Conservation (phyloP, 2,113 vertebrate genomes). For the Rhizomys pruinosus region DNA sequence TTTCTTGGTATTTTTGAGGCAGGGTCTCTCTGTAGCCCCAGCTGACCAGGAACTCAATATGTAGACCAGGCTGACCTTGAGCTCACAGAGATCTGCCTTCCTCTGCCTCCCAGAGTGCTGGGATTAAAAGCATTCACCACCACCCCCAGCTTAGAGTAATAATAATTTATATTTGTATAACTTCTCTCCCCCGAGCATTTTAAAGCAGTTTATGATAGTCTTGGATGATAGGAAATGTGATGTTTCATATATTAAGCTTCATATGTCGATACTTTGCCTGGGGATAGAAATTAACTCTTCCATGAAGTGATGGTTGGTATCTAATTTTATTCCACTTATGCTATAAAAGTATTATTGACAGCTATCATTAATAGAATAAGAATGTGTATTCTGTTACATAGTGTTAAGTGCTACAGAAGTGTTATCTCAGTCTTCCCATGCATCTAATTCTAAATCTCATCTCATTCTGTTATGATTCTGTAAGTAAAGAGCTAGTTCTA, state of each 20-base stretch:
- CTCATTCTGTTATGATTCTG: conserved; percentile 18
- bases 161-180: conserved; percentile 49
- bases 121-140: too few relatives aligned
- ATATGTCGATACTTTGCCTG: conserved; percentile 54
- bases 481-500: not conserved
- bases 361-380: conserved; percentile 14
- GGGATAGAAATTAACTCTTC: conserved; percentile 59
- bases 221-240: conserved; percentile 23
- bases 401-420: not conserved
- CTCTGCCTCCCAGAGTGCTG: too few relatives aligned
- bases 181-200: conserved; percentile 68
- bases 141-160: too few relatives aligned
- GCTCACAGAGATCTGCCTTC: too few relatives aligned
- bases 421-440: conserved; percentile 3
- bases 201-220: conserved; percentile 63
- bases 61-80: too few relatives aligned
- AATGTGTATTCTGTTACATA: conserved; percentile 4
- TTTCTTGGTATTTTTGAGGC: too few relatives aligned
- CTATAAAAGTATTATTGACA: conserved; percentile 40
- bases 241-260: conserved; percentile 38
- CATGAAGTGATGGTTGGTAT: conserved; percentile 6
- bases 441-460: conserved; percentile 19
- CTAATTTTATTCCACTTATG: conserved; percentile 40
- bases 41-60: too few relatives aligned
- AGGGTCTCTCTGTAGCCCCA: too few relatives aligned